These are phyloP conservation scores for Leptoteleia sp. DNA, from an alignment of 1,140 invertebrate species.

Conservation along the genomic window DNA sequence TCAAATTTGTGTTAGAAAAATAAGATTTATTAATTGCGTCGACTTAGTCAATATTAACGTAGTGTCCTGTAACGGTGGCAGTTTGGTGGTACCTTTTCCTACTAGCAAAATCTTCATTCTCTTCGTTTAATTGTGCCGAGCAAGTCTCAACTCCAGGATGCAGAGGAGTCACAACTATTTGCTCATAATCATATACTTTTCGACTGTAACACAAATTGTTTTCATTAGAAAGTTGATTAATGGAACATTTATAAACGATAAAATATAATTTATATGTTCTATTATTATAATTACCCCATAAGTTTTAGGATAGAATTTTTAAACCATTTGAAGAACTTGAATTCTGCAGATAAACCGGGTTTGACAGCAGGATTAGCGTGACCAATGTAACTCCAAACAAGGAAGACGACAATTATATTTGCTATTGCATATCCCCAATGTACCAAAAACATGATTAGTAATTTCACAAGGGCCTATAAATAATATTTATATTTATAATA, in stretches of 20 bases:
- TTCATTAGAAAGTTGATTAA: too few species aligned
- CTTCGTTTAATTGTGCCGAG: conserved; percentile 94
- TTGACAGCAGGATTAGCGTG: conserved; percentile 96
- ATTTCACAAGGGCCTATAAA: conserved; percentile 89
- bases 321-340: conserved; percentile 92
- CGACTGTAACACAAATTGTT: too few species aligned
- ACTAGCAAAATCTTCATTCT: conserved; percentile 96
- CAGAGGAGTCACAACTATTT: conserved; percentile 93
- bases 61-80: conserved; percentile 88
- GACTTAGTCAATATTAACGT: conserved; percentile 83
- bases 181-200: conserved; percentile 90
- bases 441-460: conserved; percentile 95
- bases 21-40: conserved; percentile 2
- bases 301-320: conserved; percentile 87
- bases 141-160: conserved; percentile 90
- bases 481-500: too few species aligned
- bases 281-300: conserved; percentile 93
- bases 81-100: conserved; percentile 95
- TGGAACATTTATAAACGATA: too few species aligned
- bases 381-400: conserved; percentile 96
- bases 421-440: conserved; percentile 95
- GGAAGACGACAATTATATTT: conserved; percentile 89
- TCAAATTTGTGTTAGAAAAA: conserved; percentile 18
- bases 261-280: too few species aligned
- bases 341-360: conserved; percentile 93